Percentiles rank a stretch among this genome's conserved stretches.
phyloP scores from a whole-genome alignment of 2,888 invertebrate species.

The Aproaerema taeniolella region DNA sequence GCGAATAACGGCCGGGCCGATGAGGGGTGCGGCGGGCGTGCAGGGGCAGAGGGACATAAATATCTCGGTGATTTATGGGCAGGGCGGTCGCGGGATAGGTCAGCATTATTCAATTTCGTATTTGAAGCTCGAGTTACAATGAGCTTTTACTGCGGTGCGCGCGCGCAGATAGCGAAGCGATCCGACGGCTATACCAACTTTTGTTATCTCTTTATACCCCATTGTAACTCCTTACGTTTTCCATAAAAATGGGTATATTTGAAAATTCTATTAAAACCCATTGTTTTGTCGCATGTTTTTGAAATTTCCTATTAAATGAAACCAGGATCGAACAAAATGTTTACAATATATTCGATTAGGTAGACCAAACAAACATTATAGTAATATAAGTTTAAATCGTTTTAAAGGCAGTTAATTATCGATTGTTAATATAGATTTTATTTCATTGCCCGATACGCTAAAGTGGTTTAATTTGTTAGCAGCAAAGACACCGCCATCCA shows the following conservation, averaged over 20 bases:
- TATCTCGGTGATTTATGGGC: conserved; percentile 75
- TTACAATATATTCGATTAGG: too few species aligned
- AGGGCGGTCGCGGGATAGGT: conserved; percentile 76
- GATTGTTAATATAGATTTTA: conserved; percentile 73
- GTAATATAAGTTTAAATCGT: conserved; percentile 50
- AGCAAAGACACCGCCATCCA: conserved; percentile 72
- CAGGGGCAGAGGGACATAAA: conserved; percentile 70
- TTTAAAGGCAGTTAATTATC: conserved; percentile 70
- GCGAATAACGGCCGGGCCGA: conserved; percentile 53
- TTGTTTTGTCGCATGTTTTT: neutral
- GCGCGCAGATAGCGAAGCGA: conserved; percentile 61
- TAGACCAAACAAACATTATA: conserved; percentile 51
- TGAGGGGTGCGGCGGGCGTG: conserved; percentile 40
- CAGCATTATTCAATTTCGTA: conserved; percentile 78
- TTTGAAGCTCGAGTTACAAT: conserved; percentile 75
- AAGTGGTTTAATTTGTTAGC: conserved; percentile 74
- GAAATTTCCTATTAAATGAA: too few species aligned
- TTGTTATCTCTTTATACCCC: conserved; percentile 52
- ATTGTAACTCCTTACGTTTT: conserved; percentile 51
- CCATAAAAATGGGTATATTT: too few species aligned
- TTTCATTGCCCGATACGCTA: conserved; percentile 70
- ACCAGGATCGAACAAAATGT: conserved; percentile 3
- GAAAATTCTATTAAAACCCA: conserved; percentile 15
- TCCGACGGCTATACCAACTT: conserved; percentile 44
- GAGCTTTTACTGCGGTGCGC: conserved; percentile 70